Base-by-base conservation (phyloP, 2,797 vertebrate genomes). In the Crocodylus rhombifer region DNA sequence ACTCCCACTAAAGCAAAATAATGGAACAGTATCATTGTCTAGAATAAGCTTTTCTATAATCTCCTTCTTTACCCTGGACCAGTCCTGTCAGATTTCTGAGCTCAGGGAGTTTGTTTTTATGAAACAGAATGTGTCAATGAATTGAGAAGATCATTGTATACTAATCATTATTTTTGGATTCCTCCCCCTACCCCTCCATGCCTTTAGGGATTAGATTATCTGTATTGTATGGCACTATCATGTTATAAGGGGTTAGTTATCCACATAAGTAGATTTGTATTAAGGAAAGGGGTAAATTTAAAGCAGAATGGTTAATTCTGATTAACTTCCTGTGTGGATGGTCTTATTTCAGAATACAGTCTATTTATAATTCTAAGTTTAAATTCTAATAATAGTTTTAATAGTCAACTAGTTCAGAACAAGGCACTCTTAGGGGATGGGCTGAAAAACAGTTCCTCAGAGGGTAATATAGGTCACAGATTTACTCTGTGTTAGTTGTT, bases 331-430 rank as follows among this genome's bases (percentile, higher is more conserved):
- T 56, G 14, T 20, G 74, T 77, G 83, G 7, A 5, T 75, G 10
- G 60, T 9, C 20, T 71, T 84, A 73, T 82, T 83, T 67, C 81
- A 33, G 8, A 84, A 14, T 61, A 91, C 9, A 91, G 6, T 77
- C 1, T 51, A 51, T 51, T 51, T 51, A 51, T 51, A 51, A 51
- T 51, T 51, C 42, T 51, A 51, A 51, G 42, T 51, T 51, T 9
- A 51, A 51, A 51, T 51, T 51, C 42, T 51, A 81, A 60, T 60
- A 76, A 84, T 74, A 77, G 42, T 30, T 56, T 79, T 87, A 4
- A 20, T 51, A 51, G 10, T 11, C 42, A 51, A 51, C 18, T 88
- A 91, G 1, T 61, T 58, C 82, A 33, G 36, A 63, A 67, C 78
- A 94, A 87, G 80, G 8, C 7, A n/a, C 2, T 64, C 16, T 91